These are phyloP conservation scores for Anas flavirostris DNA, from an alignment of 2,797 vertebrate genomes.

Conservation along the genomic window DNA sequence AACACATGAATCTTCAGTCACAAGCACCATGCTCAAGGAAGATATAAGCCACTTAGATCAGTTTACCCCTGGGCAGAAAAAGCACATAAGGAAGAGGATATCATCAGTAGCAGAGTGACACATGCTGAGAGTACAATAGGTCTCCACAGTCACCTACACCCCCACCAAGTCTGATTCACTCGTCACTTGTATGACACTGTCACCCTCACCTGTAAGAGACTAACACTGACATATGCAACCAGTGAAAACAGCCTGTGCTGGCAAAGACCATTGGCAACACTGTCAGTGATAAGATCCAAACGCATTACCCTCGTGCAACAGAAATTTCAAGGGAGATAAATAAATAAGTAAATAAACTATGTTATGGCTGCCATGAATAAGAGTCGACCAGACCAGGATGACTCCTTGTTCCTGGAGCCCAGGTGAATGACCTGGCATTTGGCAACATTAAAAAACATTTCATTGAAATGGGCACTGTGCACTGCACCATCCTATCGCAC, in stretches of 20 bases:
- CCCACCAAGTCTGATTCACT: not conserved
- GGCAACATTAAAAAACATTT: conserved; percentile 4
- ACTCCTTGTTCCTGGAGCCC: not conserved
- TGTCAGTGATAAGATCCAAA: not conserved
- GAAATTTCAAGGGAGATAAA: not conserved
- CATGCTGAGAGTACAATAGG: not conserved
- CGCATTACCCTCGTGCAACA: not conserved
- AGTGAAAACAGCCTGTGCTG: conserved; percentile 23
- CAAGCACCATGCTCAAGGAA: not conserved
- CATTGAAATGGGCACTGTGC: not conserved
- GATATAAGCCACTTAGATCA: not conserved
- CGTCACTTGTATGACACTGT: not conserved
- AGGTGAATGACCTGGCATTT: conserved; percentile 16
- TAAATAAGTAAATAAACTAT: not conserved
- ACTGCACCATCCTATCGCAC: not conserved
- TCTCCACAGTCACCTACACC: not conserved
- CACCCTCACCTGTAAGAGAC: conserved; percentile 20
- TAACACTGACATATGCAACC: not conserved
- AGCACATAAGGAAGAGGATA: not conserved
- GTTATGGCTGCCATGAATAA: not conserved
- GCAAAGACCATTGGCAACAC: conserved; percentile 20
- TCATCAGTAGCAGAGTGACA: not conserved
- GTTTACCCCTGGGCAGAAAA: not conserved
- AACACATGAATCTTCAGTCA: not conserved
- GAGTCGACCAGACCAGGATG: fast-evolving